Evolutionary conservation across 2,888 invertebrate genomes (phyloP), one percentile per base, ranked within the genome.

Genomic region (Callinectes sapidus): DNA sequence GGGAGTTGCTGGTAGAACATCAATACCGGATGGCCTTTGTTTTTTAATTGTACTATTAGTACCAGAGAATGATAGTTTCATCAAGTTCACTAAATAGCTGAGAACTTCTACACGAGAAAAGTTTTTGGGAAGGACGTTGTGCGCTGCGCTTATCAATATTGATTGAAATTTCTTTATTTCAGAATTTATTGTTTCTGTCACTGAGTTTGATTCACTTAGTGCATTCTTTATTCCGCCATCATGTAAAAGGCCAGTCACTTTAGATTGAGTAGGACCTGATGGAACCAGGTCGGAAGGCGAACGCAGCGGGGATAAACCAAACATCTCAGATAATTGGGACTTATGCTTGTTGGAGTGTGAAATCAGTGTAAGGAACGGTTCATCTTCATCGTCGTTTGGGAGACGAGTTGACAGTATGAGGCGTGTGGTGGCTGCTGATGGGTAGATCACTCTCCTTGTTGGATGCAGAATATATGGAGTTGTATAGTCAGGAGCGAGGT

Each of bases 61-160:
- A 81, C n/a, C 81, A 81, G 35, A 35, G 81, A 35, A 16, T 81
- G 35, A 2, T 13, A 23, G 13, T 16, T 89, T 89, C 77, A 89
- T 13, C 32, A 89, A 42, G 28, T 77, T 42, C 14, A 89, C 77
- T 42, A 89, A 14, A 77, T 89, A 77, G 71, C 77, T 77, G 28
- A 89, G 77, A n/a, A 89, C 77, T 8, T 89, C 71, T 16, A 77
- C 23, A 61, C 61, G 71, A 39, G 89, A 48, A 39, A 28, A 48
- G 48, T 89, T 89, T 10, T 35, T 77, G 14, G 71, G 89, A n/a
- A 89, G 77, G 32, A 77, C 66, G 55, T 89, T 42, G n/a, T 89
- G 71, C 6, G 89, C 89, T 23, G 89, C 77, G 39, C 14, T 89
- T 28, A 89, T 42, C 32, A 89, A 10, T 71, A 89, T 42, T 13